Evolutionary conservation across 1,140 invertebrate species (phyloP).

Genomic region (Pygmarrhopalites habei): DNA sequence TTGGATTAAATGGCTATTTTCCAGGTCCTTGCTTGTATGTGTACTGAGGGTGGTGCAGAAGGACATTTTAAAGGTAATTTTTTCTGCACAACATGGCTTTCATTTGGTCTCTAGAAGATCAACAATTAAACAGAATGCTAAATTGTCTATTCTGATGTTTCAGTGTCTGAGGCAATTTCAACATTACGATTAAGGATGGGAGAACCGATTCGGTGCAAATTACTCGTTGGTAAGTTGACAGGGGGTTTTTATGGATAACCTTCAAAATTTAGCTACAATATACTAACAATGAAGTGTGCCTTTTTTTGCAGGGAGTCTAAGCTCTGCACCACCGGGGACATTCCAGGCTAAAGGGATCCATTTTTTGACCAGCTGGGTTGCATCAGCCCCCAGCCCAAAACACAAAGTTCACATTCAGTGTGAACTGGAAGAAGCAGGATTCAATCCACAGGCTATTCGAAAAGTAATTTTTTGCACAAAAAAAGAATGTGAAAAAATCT

Average conservation of each 20-base stretch:
- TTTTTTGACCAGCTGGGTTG: constrained; percentile 75
- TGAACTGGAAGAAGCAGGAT: constrained; percentile 73
- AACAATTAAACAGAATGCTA: too few relatives aligned
- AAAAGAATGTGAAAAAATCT: background rate
- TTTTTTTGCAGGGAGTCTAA: constrained; percentile 59
- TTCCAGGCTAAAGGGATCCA: constrained; percentile 72
- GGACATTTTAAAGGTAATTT: constrained; percentile 36
- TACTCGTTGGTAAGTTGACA: constrained; percentile 61
- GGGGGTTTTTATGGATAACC: too few relatives aligned
- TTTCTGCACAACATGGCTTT: too few relatives aligned
- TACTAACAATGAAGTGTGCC: too few relatives aligned
- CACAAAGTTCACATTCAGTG: constrained; percentile 81
- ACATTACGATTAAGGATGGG: constrained; percentile 79
- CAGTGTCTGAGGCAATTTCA: constrained; percentile 76
- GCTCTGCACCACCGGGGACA: constrained; percentile 50
- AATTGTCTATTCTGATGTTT: too few relatives aligned
- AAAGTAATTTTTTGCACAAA: constrained; percentile 50
- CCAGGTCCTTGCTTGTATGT: constrained; percentile 30
- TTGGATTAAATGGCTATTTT: too few relatives aligned
- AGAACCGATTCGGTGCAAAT: constrained; percentile 82
- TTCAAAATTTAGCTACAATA: too few relatives aligned
- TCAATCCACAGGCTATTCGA: constrained; percentile 61
- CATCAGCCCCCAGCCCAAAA: constrained; percentile 63
- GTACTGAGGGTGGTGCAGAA: constrained; percentile 27
- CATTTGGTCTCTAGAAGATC: too few relatives aligned